Evolutionary conservation across 1,140 invertebrate genomes (phyloP), one percentile per base, ranked within the genome.

Genomic region (Catajapyx aquilonaris): DNA sequence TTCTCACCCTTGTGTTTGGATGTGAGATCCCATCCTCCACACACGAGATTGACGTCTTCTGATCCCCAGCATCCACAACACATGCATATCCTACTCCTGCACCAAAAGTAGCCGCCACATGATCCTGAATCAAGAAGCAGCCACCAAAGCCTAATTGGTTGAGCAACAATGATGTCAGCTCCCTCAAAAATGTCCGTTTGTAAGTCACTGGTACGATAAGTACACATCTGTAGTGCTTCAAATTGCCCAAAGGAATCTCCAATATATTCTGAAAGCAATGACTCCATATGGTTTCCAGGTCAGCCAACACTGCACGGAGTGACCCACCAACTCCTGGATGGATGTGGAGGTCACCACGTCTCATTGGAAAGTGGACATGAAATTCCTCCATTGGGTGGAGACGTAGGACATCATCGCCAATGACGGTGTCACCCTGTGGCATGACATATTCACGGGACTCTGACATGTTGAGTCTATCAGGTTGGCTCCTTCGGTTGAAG

Each of bases 1-100:
- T 18, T 40, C 57, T 45, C 44, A 84, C 67, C 50, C 87, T 65
- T 0, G 87, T 88, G 35, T 78, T 76, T 50, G 76, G 71, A 49
- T 88, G 81, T 33, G 86, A 93, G 37, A 94, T 83, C 10, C 85
- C 87, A 66, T 95, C 88, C 61, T 95, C 88, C 2, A 94, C 85
- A 62, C 90, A 96, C 9, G 84, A 90, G 11, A 95, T 76, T 1
- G 85, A 84, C 1, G 84, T 91, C 62, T 95, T 94, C 55, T 91
- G 81, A 53, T 91, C 86, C 0, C 90, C 90, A 32, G 94, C 76
- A 56, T 96, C 88, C 5, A 96, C 78, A 11, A 95, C 85, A 64
- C 88, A 94, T 5, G 86, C 87, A 54, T 75, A 81, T 18, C 81
- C 77, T 11, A 94, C 62, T 15, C 88, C 88, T 28, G 85, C 79